Base-by-base conservation (phyloP, 1,140 invertebrate species). In the Lineus longissimus region DNA sequence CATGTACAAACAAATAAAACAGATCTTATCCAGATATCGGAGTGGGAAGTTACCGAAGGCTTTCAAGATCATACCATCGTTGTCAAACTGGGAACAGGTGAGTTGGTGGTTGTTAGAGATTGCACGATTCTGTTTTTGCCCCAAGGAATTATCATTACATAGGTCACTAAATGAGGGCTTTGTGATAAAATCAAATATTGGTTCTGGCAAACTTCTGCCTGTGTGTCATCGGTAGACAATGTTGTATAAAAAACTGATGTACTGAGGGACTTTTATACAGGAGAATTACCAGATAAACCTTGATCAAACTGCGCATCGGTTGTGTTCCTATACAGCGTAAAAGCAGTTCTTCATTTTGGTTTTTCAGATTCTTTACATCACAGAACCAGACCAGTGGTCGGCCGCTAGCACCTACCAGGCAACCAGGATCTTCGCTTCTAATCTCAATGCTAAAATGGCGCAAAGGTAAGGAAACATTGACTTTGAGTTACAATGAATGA, bases 41-140 rank as follows among this genome's bases (percentile, higher is more conserved):
- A 94, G 91, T 82, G 97, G 97, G 17, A 97, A 96, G 84, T 81
- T 99, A 36, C 97, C 97, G 0, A 98, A 99, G 81, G 94, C 95
- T 11, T 98, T 99, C 78, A 99, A 99, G 86, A 89, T 97, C 67
- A 88, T 99, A 64, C 96, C 97, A 15, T 89, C 87, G 75, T 84
- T 98, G 30, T 84, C 86, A 59, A 98, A 98, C 81, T 99, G 97
- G 97, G 95, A 99, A 81, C 93, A 86, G 73, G 77, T 84, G 41
- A 47, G 60, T 31, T 11, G 33, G 33, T 36, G 33, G 33, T 36
- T 36, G 4, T 15, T 7, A 15, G 4, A 36, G 33, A 36, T 36
- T n/a, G n/a, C n/a, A n/a, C n/a, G n/a, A n/a, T n/a, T n/a, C n/a
- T n/a, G n/a, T n/a, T n/a, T n/a, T n/a, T n/a, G n/a, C n/a, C n/a